Evolutionary conservation across 2,797 vertebrate genomes (phyloP).

Genomic region (Dipus sagitta): DNA sequence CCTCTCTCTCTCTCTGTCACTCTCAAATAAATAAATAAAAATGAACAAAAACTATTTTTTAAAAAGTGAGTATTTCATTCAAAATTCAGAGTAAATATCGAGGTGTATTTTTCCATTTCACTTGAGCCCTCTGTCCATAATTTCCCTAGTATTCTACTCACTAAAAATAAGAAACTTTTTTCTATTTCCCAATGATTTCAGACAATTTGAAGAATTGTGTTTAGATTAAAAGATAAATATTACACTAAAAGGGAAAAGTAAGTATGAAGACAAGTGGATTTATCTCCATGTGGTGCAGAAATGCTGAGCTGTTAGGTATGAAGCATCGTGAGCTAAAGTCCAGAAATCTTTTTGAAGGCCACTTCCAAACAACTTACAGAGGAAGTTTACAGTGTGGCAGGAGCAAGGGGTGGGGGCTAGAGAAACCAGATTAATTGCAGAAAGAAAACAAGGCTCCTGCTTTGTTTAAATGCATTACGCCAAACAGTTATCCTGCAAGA

Average conservation of each 20-base stretch:
- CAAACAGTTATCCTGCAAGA: neutral
- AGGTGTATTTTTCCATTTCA: conserved; percentile 9
- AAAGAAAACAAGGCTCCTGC: neutral
- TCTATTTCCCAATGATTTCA: conserved; percentile 44
- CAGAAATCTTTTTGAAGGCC: neutral
- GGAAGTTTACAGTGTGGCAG: neutral
- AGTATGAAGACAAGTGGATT: conserved; percentile 33
- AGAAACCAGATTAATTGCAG: neutral
- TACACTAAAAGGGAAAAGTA: conserved; percentile 25
- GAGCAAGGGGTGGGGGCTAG: neutral
- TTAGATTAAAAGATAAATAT: conserved; percentile 61
- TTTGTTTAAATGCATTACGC: neutral
- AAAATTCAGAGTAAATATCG: conserved; percentile 35
- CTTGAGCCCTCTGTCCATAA: conserved; percentile 14
- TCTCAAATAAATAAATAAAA: too few relatives aligned
- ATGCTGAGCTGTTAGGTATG: neutral
- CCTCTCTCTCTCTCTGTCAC: too few relatives aligned
- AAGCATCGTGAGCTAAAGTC: neutral
- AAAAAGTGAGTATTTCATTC: neutral
- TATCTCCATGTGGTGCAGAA: conserved; percentile 14
- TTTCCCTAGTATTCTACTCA: conserved; percentile 27
- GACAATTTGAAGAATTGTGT: conserved; percentile 39
- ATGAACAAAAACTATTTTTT: too few relatives aligned
- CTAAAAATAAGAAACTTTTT: conserved; percentile 34
- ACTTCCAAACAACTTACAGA: conserved; percentile 2